These are phyloP conservation scores for Sinopyrophorus schimmeli DNA, from an alignment of 2,888 invertebrate species.

Conservation along the genomic window DNA sequence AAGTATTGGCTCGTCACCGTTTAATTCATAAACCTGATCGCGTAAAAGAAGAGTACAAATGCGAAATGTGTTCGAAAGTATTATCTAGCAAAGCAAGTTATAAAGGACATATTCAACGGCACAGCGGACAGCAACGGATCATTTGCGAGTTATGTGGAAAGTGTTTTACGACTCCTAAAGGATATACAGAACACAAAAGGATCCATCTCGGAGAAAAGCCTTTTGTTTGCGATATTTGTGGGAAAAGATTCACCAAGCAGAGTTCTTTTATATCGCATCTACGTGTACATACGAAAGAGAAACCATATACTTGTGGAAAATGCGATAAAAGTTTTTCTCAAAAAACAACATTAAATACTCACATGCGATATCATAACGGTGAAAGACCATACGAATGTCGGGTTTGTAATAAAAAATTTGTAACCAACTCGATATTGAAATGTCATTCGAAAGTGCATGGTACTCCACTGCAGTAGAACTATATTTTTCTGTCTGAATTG, in stretches of 20 bases:
- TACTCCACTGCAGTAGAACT: no score
- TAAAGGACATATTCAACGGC: slow-evolving; percentile 28
- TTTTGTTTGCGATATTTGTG: slow-evolving; percentile 47
- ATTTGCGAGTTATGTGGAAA: slow-evolving; percentile 52
- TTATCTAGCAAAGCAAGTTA: slow-evolving; percentile 2
- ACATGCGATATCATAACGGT: slow-evolving; percentile 63
- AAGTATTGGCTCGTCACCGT: slow-evolving; percentile 26
- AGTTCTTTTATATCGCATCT: slow-evolving; percentile 42
- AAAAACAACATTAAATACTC: slow-evolving; percentile 61
- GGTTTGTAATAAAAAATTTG: slow-evolving; percentile 61
- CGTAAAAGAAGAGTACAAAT: slow-evolving; percentile 26
- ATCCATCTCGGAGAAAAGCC: slow-evolving; percentile 48
- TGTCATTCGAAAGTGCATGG: slow-evolving; percentile 7
- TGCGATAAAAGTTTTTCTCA: slow-evolving; percentile 60
- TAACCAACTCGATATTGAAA: slow-evolving; percentile 5
- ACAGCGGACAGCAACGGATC: slow-evolving; percentile 54
- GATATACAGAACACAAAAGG: slow-evolving; percentile 46
- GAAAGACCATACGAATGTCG: slow-evolving; percentile 63
- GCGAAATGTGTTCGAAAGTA: slow-evolving; percentile 34
- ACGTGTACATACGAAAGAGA: slow-evolving; percentile 45
- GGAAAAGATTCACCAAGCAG: slow-evolving; percentile 41
- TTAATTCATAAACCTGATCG: slow-evolving; percentile 27
- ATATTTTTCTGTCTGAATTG: no score
- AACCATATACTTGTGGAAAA: slow-evolving; percentile 46
- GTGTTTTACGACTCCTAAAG: slow-evolving; percentile 47